Base-by-base conservation (phyloP, 2,888 invertebrate species). In the Criorhina ranunculi region DNA sequence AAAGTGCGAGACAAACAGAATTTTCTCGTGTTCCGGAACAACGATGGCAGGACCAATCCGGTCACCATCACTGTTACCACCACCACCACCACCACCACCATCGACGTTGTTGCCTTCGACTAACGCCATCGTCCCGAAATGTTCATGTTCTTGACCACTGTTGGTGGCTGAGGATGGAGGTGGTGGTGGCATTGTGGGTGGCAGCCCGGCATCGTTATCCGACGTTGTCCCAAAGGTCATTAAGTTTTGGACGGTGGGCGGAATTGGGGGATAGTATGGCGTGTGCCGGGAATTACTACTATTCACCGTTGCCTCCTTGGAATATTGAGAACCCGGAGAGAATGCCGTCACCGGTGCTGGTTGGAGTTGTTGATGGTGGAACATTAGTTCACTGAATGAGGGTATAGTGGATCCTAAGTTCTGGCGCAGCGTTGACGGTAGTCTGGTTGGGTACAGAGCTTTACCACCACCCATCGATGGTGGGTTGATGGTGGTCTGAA, bases 1-100 rank as follows among this genome's bases (percentile, higher is more conserved):
- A 86, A 91, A 91, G 85, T 91, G 92, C 82, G 90, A 90, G 64
- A 91, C 91, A 85, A 92, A 90, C 77, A 90, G 87, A 86, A 90
- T 90, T 72, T 91, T 89, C 83, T 89, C 91, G 76, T 86, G 87
- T 17, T 88, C 87, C 57, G 86, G 83, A 37, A 80, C 67, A 51
- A 69, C 73, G 75, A 57, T 82, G 75, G 72, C 62, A 59, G 82
- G 70, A 35, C 59, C 62, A 33, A 53, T 35, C 15, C 62, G 62
- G 9, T 44, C 31, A 11, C 62, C 53, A 35, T 40, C 17, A 42
- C 24, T 51, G 1, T 17, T 29, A 15, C 53, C 19, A 12, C 62
- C 53, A 29, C 46, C 17, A 42, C 15, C 51, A 2, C 29, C 29
- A n/a, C 31, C 62, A 33, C 40, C 66, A 78, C 64, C 79, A 46